phyloP scores from a whole-genome alignment of 1,140 invertebrate genomes.

The Drosophila nigromelanica region DNA sequence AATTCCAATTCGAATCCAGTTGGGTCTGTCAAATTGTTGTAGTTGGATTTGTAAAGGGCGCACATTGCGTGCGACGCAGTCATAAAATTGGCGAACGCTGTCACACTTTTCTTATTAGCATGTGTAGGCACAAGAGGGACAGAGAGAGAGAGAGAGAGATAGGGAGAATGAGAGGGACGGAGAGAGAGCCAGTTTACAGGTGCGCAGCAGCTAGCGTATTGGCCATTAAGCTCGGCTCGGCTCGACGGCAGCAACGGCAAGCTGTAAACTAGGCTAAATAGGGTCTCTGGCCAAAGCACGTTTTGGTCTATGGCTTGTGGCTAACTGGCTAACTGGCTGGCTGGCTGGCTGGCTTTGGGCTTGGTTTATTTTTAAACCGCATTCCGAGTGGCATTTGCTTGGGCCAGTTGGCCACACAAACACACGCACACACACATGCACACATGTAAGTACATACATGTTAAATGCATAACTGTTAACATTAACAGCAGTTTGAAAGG shows the following conservation, averaged over 20 bases:
- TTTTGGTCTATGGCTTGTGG: conserved; percentile 45
- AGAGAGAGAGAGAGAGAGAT: not conserved
- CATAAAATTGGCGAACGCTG: conserved; percentile 33
- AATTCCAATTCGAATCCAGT: conserved; percentile 40
- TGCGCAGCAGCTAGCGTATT: conserved; percentile 36
- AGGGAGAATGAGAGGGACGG: conserved; percentile 2
- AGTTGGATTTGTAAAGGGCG: conserved; percentile 35
- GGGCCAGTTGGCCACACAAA: conserved; percentile 27
- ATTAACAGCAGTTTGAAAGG: conserved; percentile 50
- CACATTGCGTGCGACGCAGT: conserved; percentile 30
- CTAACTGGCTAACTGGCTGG: conserved; percentile 8
- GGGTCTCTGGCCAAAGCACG: conserved; percentile 77
- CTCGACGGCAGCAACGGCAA: conserved; percentile 8
- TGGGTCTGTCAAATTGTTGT: conserved; percentile 35
- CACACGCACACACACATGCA: conserved; percentile 11
- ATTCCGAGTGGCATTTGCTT: conserved; percentile 63
- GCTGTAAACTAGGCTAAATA: conserved; percentile 78
- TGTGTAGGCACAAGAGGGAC: conserved; percentile 17
- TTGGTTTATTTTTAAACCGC: conserved; percentile 79
- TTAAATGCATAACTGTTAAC: conserved; percentile 56
- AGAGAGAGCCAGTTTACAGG: conserved; percentile 52
- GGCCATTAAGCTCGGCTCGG: conserved; percentile 55
- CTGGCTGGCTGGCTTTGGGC: conserved; percentile 44
- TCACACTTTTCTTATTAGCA: conserved; percentile 61
- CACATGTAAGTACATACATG: conserved; percentile 1